Percentiles rank a stretch among this genome's conserved stretches.
phyloP scores from a whole-genome alignment of 2,888 invertebrate genomes.

The Magallana nippona region DNA sequence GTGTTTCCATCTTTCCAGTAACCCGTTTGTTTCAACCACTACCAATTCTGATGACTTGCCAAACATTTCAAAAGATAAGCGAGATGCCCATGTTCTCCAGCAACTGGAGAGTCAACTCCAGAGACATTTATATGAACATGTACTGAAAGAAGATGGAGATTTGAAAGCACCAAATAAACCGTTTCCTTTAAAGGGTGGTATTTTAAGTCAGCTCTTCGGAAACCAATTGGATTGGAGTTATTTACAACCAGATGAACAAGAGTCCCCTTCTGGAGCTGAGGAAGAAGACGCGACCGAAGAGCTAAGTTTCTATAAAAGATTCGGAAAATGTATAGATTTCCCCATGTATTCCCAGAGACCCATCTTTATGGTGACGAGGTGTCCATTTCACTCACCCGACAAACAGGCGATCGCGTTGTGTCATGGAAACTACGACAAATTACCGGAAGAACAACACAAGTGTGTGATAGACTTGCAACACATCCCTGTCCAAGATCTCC shows the following conservation, averaged over 20 bases:
- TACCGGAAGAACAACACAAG: conserved; percentile 44
- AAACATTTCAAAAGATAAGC: neutral
- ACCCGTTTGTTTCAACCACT: neutral
- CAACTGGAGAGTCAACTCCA: neutral
- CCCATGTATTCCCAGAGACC: conserved; percentile 48
- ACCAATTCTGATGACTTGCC: neutral
- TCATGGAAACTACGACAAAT: conserved; percentile 41
- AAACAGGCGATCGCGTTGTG: conserved; percentile 55
- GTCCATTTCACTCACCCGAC: conserved; percentile 52
- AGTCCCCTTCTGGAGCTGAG: neutral
- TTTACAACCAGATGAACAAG: neutral
- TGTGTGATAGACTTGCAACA: conserved; percentile 57
- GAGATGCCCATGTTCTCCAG: no score
- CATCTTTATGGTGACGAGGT: conserved; percentile 61
- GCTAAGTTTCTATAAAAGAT: conserved; percentile 31
- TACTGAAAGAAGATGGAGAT: neutral
- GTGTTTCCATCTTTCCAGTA: neutral
- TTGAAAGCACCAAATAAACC: neutral
- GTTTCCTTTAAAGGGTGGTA: neutral
- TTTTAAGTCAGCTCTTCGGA: neutral
- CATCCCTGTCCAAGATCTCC: conserved; percentile 67
- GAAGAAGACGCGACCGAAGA: conserved; percentile 10
- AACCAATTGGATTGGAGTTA: neutral
- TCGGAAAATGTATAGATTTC: conserved; percentile 42
- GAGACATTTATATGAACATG: neutral